A percentile compares a stretch with the other conserved stretches of the same genome.
phyloP scores from a whole-genome alignment of 2,113 vertebrate genomes.

The Coracopsis vasa region DNA sequence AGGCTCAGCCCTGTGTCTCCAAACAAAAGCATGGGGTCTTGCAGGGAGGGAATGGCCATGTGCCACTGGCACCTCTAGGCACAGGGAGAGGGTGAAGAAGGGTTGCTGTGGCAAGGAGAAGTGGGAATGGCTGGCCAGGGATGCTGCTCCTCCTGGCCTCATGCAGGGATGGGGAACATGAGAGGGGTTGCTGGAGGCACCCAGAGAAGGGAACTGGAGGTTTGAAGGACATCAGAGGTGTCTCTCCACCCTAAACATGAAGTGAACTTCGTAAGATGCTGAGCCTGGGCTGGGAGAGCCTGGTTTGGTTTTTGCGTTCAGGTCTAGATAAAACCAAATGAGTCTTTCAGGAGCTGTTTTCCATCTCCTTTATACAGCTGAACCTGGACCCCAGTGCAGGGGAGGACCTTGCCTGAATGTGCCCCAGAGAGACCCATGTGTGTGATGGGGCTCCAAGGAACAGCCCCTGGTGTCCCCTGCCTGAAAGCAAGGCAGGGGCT shows the following conservation, averaged over 20 bases:
- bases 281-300: neutral
- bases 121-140: neutral
- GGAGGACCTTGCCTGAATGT: neutral
- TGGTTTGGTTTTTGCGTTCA: neutral
- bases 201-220: neutral
- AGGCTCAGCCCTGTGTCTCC: accelerated
- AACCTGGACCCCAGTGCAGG: neutral
- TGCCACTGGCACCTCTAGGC: accelerated
- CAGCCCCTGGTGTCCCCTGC: accelerated
- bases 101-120: accelerated
- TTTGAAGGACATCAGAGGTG: neutral
- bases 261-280: neutral
- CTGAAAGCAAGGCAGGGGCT: neutral
- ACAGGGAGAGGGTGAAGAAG: accelerated
- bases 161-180: accelerated
- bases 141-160: neutral
- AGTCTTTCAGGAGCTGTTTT: neutral
- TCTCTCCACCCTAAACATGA: neutral
- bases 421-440: neutral
- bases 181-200: neutral
- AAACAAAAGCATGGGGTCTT: accelerated
- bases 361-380: neutral
- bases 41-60: accelerated
- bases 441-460: accelerated
- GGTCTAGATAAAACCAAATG: neutral